Percentiles rank a stretch among this genome's conserved stretches.
These are phyloP conservation scores for Tetrax tetrax DNA, from an alignment of 2,113 vertebrate genomes.

Conservation along the genomic window DNA sequence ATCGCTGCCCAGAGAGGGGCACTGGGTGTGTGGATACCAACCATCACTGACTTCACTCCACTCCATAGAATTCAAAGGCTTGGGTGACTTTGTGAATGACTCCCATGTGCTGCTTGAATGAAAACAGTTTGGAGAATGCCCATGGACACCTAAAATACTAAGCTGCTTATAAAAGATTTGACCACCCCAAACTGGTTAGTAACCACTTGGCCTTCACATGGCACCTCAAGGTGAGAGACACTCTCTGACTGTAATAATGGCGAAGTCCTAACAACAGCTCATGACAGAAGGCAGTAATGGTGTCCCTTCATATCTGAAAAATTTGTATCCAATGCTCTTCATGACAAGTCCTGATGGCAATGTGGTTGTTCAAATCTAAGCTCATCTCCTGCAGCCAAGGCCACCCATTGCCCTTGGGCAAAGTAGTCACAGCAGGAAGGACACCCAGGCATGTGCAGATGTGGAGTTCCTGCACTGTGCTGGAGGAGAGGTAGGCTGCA, in stretches of 20 bases:
- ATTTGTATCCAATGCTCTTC: not conserved
- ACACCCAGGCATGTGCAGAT: rapidly evolving
- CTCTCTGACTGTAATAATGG: not conserved
- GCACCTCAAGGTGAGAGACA: not conserved
- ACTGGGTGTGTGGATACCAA: rapidly evolving
- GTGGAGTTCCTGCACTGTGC: not conserved
- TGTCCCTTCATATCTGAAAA: not conserved
- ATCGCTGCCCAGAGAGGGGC: not conserved
- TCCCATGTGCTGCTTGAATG: not conserved
- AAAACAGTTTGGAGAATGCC: not conserved
- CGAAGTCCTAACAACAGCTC: not conserved
- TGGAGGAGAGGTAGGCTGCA: not conserved
- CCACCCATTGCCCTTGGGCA: not conserved
- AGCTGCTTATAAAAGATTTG: not conserved
- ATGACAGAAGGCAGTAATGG: not conserved
- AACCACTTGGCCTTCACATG: not conserved
- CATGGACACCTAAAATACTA: not conserved
- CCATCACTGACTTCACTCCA: not conserved
- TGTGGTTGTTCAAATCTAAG: not conserved
- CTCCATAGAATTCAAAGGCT: not conserved
- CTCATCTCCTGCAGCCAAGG: not conserved
- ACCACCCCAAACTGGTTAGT: not conserved
- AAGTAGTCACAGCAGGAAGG: not conserved
- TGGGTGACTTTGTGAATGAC: not conserved
- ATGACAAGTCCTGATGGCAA: not conserved